phyloP scores from a whole-genome alignment of 2,888 invertebrate species.

The Portevinia maculata region DNA sequence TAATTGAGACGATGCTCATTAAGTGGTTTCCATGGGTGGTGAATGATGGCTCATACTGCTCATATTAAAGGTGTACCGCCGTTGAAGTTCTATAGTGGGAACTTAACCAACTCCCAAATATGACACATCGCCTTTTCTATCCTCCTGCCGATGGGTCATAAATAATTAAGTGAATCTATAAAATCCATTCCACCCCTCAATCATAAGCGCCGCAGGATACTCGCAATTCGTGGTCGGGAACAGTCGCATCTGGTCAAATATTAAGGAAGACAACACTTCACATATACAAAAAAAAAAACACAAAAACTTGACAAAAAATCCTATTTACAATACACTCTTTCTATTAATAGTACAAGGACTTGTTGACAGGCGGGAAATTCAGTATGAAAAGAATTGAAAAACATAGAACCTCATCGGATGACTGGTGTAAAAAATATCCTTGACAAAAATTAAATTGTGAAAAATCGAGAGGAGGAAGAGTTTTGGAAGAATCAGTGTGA shows the following conservation, averaged over 20 bases:
- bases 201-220: slow-evolving; percentile 61
- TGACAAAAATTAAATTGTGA: slow-evolving; percentile 72
- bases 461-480: slow-evolving; percentile 54
- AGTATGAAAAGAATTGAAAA: slow-evolving; percentile 53
- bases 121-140: slow-evolving; percentile 50
- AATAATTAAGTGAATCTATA: slow-evolving; percentile 78
- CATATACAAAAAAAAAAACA: slow-evolving; percentile 15
- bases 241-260: slow-evolving; percentile 76
- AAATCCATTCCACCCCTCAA: slow-evolving; percentile 55
- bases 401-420: slow-evolving; percentile 34
- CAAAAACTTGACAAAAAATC: slow-evolving; percentile 53
- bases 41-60: slow-evolving; percentile 18
- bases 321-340: slow-evolving; percentile 64
- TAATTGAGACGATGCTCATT: slow-evolving; percentile 82
- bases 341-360: slow-evolving; percentile 68
- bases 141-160: slow-evolving; percentile 75
- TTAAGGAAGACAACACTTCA: slow-evolving; percentile 66
- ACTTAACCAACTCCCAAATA: slow-evolving; percentile 46
- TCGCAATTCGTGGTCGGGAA: slow-evolving; percentile 50
- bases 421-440: slow-evolving; percentile 72
- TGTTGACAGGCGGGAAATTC: slow-evolving; percentile 72
- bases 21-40: slow-evolving; percentile 75
- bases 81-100: slow-evolving; percentile 4
- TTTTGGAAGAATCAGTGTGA: slow-evolving; percentile 49
- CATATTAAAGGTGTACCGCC: slow-evolving; percentile 45